Base-by-base conservation (phyloP, 2,113 vertebrate genomes). In the Salvelinus alpinus region DNA sequence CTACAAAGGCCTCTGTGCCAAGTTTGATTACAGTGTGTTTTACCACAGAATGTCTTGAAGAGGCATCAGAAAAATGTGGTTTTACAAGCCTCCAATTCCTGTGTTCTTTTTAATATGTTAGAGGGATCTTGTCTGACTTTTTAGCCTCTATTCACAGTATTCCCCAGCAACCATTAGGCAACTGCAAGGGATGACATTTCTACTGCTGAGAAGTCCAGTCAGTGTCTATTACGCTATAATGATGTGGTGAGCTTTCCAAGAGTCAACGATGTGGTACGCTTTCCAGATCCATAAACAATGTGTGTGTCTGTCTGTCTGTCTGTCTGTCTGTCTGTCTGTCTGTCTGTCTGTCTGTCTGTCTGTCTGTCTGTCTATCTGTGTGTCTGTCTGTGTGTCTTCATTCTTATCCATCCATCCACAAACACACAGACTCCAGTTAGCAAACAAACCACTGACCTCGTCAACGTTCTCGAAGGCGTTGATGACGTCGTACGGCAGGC, bases 391-490 rank as follows among this genome's bases (percentile, higher is more conserved):
- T 66, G 3, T 66, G 24, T 66, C n/a, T 66, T 8, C 1, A 13
- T 64, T 22, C 6, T 25, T 64, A 25, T 64, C 60, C 20, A 64
- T 64, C 6, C 22, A 22, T 64, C 3, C 60, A 64, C n/a, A 22
- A 22, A 22, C 20, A 24, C 57, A 54, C 16, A 64, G 62, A 27
- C 62, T 24, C 24, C n/a, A 16, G 2, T 67, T 12, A 22, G 7
- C 3, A 69, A 34, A 44, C 13, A 70, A 44, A 70, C 9, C 68
- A 70, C 34, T 70, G 38, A 99, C 97, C 96, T 99, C 97, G 82
- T 99, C 97, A 0, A 99, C 97, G 47, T 99, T 98, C 90, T 99
- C 97, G 85, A 99, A 99, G 47, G 97, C 97, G 78, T 99, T 99
- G 94, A 99, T 99, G 92, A 99, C 96, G 47, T 99, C 97, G 11